Percentiles rank a stretch among this genome's conserved stretches.
Conservation (phyloP, 2,113 vertebrate genomes). For the Thalassoma bifasciatum region DNA sequence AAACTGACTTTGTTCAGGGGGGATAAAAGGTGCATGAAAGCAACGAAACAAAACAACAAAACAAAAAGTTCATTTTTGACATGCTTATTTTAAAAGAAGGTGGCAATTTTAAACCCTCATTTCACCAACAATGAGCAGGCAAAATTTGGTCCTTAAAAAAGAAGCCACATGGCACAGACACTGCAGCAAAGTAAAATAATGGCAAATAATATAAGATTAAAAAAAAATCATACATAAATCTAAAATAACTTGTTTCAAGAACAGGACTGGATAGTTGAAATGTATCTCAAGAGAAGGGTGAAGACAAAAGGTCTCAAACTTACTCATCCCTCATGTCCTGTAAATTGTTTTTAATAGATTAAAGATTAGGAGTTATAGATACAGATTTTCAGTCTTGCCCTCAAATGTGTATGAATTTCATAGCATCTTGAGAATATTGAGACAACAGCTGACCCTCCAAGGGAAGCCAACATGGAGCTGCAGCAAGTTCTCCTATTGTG, state of each 20-base stretch:
- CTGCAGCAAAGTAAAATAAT: conserved; percentile 31
- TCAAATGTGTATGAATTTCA: conserved; percentile 12
- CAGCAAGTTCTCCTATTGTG: conserved; percentile 12
- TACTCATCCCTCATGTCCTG: conserved; percentile 41
- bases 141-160: conserved; percentile 65
- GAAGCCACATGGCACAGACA: conserved; percentile 41
- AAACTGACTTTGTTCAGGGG: neutral
- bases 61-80: conserved; percentile 4
- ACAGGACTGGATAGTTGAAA: conserved; percentile 16
- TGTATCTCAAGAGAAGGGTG: conserved; percentile 25
- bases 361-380: neutral
- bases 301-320: conserved; percentile 28
- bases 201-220: conserved; percentile 19
- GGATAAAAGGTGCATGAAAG: neutral
- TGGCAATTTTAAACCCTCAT: conserved; percentile 49
- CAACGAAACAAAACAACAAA: neutral
- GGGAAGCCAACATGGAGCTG: conserved; percentile 6
- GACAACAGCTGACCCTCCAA: conserved; percentile 11
- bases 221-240: conserved; percentile 15
- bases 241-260: conserved; percentile 27
- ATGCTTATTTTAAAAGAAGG: conserved; percentile 15
- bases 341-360: neutral
- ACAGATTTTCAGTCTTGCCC: neutral
- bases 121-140: conserved; percentile 52
- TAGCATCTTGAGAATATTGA: neutral